Conservation (phyloP, 2,797 vertebrate genomes). For the Todus mexicanus region DNA sequence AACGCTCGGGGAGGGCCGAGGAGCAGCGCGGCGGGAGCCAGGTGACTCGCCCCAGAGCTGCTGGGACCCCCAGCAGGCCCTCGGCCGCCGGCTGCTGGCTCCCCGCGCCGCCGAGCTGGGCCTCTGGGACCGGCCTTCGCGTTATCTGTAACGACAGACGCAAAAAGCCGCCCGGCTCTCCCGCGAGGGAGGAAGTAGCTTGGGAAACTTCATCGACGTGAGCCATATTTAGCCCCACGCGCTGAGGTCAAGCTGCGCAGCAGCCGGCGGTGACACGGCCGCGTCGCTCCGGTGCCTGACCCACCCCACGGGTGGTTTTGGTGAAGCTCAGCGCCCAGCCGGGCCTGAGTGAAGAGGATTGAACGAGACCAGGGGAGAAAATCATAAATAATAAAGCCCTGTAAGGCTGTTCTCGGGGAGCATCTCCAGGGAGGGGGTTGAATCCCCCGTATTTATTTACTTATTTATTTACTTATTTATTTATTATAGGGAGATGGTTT, state of each 20-base stretch:
- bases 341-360: neutral
- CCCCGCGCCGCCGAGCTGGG: accelerated
- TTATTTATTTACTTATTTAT: neutral
- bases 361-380: accelerated
- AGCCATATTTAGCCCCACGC: neutral
- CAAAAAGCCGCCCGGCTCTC: neutral
- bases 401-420: neutral
- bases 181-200: neutral
- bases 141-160: neutral
- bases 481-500: no score
- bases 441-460: no score
- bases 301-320: neutral
- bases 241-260: neutral
- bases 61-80: accelerated
- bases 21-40: neutral
- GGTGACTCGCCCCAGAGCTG: neutral
- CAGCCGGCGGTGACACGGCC: neutral
- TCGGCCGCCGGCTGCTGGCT: neutral
- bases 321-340: neutral
- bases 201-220: neutral
- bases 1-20: neutral
- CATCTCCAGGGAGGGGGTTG: no score
- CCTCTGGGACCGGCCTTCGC: neutral
- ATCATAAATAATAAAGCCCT: neutral
- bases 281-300: accelerated